Evolutionary conservation across 23 tunicate species (phyloP), one percentile per base, ranked within the genome.

Genomic region (Phallusia fumigata): DNA sequence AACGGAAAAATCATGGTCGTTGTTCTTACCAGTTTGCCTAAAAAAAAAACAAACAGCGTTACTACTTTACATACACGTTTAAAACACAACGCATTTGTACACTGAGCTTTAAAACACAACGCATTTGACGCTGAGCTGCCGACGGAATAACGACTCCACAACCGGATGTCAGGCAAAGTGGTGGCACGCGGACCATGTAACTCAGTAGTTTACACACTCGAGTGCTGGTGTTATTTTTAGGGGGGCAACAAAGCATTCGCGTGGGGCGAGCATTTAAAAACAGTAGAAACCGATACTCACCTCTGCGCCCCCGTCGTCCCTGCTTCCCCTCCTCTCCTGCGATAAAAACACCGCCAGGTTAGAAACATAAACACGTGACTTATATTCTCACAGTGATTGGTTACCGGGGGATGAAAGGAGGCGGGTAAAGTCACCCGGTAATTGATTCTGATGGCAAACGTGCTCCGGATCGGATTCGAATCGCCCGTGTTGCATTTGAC

Each of bases 401-500:
- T 58, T 22, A 21, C 69, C 3, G 69, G 28, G n/a, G 3, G 28
- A 22, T 58, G 26, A 21, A 22, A 58, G 69, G 28, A 58, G 15
- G 69, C 28, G 10, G 47, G 69, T 58, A 58, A 58, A 58, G 2
- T 22, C 69, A 58, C 15, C 26, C 69, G 69, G 69, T 58, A 58
- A 58, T 58, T 58, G 69, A 58, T 58, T 58, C 69, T 58, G 69
- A 58, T 24, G 26, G 69, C 69, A 58, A 58, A 58, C 69, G 69
- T 58, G 69, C 69, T 5, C 16, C 16, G 69, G 26, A 58, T 58
- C 47, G 47, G 47, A 10, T 40, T 40, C 10, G 10, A 5, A 3
- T 10, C 47, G 47, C 47, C 47, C 47, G 47, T 40, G 47, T 40
- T 40, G 47, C 47, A 40, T 40, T 40, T 40, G 47, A 40, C 47